A percentile compares a stretch with the other conserved stretches of the same genome.
These are phyloP conservation scores for Halcyon badia DNA, from an alignment of 2,797 vertebrate genomes.

Conservation along the genomic window DNA sequence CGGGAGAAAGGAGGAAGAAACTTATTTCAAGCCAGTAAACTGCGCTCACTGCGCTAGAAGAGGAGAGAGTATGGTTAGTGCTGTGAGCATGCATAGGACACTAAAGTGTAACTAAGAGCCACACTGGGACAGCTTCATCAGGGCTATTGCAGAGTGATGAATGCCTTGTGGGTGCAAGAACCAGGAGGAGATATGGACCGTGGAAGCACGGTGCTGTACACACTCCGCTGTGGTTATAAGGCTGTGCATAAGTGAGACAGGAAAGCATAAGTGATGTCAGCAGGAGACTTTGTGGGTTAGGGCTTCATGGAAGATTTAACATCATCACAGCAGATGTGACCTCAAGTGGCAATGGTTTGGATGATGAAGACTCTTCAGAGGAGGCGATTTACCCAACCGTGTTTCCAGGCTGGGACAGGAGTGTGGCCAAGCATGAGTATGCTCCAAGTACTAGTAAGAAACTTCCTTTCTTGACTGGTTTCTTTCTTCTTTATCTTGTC, in stretches of 20 bases:
- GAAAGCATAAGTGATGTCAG: not conserved
- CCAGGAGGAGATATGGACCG: fast-evolving
- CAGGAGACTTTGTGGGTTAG: not conserved
- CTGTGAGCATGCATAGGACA: fast-evolving
- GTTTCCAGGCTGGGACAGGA: conserved; percentile 55
- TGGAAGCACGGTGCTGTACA: fast-evolving
- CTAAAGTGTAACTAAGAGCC: fast-evolving
- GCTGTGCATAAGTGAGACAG: not conserved
- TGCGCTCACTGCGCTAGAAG: not conserved
- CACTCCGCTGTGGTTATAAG: not conserved
- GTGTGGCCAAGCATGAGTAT: conserved; percentile 12
- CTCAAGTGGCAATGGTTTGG: conserved; percentile 49
- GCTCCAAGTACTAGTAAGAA: conserved; percentile 73
- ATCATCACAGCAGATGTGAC: conserved; percentile 54
- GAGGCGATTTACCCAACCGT: conserved; percentile 4
- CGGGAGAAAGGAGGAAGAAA: not conserved
- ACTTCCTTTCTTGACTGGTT: not conserved
- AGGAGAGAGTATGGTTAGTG: not conserved
- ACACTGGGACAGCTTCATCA: fast-evolving
- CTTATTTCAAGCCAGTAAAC: fast-evolving
- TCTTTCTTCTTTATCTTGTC: not conserved
- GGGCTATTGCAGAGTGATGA: not conserved
- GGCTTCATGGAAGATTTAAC: conserved; percentile 57
- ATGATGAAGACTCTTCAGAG: conserved; percentile 62
- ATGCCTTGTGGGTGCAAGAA: not conserved